These are phyloP conservation scores for Falcaria lacertinaria DNA, from an alignment of 2,888 invertebrate genomes.

Conservation along the genomic window DNA sequence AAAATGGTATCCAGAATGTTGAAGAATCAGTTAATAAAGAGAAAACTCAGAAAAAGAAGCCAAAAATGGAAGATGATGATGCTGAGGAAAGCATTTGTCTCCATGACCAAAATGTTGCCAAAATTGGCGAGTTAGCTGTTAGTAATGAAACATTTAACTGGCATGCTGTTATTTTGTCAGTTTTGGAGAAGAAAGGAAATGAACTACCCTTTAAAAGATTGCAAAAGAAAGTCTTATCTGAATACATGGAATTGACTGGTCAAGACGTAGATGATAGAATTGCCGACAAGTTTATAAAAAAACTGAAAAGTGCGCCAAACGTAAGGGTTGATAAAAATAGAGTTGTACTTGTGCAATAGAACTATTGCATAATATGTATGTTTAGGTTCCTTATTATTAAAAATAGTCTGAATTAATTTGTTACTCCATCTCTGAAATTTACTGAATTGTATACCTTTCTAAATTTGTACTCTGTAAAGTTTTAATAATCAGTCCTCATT, in stretches of 20 bases:
- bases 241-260: constrained; percentile 77
- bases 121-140: constrained; percentile 48
- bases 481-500: not conserved
- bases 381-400: not conserved
- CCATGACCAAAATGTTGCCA: constrained; percentile 71
- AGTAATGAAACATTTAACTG: constrained; percentile 67
- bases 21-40: constrained; percentile 30
- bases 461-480: not conserved
- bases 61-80: constrained; percentile 46
- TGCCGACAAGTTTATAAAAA: constrained; percentile 85
- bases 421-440: not conserved
- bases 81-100: constrained; percentile 58
- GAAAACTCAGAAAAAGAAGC: constrained; percentile 57
- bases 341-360: constrained; percentile 64
- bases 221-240: constrained; percentile 86
- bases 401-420: constrained; percentile 10
- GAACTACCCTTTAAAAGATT: constrained; percentile 86
- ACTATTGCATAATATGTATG: constrained; percentile 6
- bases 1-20: constrained; percentile 14
- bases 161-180: constrained; percentile 69
- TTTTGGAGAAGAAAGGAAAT: constrained; percentile 77
- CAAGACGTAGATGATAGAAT: constrained; percentile 81
- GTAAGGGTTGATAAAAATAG: constrained; percentile 82
- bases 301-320: constrained; percentile 83
- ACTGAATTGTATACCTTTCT: not conserved